Base-by-base conservation (phyloP, 2,797 vertebrate species). In the Sandelia bainsii region DNA sequence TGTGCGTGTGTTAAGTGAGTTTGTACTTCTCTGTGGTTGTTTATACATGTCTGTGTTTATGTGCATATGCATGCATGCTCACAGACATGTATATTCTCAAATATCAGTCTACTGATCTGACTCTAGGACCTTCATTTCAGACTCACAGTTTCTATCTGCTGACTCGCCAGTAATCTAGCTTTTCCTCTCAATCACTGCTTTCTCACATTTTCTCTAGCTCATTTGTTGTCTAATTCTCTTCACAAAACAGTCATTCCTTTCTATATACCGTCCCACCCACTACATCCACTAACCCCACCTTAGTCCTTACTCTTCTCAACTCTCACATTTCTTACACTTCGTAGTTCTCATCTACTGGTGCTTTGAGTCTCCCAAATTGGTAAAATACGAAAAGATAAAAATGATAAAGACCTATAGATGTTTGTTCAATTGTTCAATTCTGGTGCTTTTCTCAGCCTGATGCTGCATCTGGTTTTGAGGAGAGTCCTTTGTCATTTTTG, bases 341-440 rank as follows among this genome's bases (percentile, higher is more conserved):
- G 5, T 32, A 54, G 16, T 49, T 17, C 70, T 79, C 17, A 1
- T 42, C 40, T 64, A 48, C 48, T 61, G 68, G 73, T 68, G 66
- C 60, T 45, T 63, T 54, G 44, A 54, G 27, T 74, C 46, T 79
- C 46, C 11, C 45, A 72, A 62, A 69, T 71, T 46, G 67, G 71
- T 67, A 62, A 75, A 76, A 60, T 60, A 63, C 51, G 62, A 62
- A 83, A 75, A 67, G 27, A 68, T 60, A 39, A 52, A 70, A 84
- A 79, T 71, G 10, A 86, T 88, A 61, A 76, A 71, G 59, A 72
- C 25, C 65, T 63, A 76, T 81, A 62, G 86, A 88, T 79, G 75
- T 89, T 82, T 82, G 72, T 86, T 86, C n/a, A n/a, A n/a, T n/a
- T n/a, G n/a, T 79, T 72, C 53, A 83, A 79, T 86, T 81, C 53